These are phyloP conservation scores for Pipistrellus kuhlii DNA, from an alignment of 2,797 vertebrate species.

Conservation along the genomic window DNA sequence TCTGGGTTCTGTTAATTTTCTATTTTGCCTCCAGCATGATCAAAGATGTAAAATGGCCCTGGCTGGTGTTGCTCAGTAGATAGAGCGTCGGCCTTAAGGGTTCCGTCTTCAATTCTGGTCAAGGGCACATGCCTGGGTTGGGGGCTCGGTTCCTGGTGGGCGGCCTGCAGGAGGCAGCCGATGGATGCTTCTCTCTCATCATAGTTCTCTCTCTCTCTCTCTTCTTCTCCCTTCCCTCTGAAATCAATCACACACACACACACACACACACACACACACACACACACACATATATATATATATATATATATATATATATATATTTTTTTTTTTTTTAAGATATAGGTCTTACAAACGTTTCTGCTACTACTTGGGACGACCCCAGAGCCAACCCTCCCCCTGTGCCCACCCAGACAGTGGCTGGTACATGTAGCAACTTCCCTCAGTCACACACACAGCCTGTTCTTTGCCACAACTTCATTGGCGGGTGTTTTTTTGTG, in stretches of 20 bases:
- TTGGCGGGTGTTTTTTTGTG: not conserved
- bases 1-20: not conserved
- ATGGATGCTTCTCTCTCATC: no score
- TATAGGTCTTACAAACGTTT: not conserved
- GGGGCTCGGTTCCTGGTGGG: no score
- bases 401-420: not conserved
- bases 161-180: fast-evolving
- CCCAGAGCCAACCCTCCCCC: not conserved
- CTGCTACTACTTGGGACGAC: not conserved
- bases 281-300: no score
- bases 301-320: no score
- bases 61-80: not conserved
- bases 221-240: no score
- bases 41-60: not conserved
- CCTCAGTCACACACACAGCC: not conserved
- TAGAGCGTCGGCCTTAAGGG: no score
- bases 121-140: no score
- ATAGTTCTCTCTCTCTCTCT: no score
- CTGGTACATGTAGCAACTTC: not conserved
- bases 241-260: no score
- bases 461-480: slow-evolving; percentile 36
- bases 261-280: no score
- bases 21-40: not conserved
- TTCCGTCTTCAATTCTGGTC: no score
- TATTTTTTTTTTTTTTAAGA: not conserved